These are phyloP conservation scores for Anisognathus igniventris DNA, from an alignment of 2,797 vertebrate genomes.

Conservation along the genomic window DNA sequence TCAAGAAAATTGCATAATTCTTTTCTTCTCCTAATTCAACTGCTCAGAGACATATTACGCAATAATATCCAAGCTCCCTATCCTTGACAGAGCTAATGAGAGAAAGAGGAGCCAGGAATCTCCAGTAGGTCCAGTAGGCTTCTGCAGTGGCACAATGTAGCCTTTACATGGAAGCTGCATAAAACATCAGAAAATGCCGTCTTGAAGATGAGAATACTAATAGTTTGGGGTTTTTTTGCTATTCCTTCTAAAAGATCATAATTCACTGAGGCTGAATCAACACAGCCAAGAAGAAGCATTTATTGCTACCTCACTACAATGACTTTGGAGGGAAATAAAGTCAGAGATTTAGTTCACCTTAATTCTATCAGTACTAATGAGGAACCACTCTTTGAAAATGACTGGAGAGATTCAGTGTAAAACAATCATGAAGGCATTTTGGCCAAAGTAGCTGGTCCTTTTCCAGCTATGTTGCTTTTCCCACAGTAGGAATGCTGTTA, in stretches of 20 bases:
- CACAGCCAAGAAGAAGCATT: not conserved
- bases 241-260: rapidly evolving
- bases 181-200: not conserved
- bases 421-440: not conserved
- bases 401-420: not conserved
- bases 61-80: not conserved
- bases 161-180: not conserved
- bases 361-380: not conserved
- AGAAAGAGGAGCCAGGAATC: not conserved
- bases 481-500: not conserved
- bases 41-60: not conserved
- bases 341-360: not conserved
- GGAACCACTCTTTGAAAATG: rapidly evolving
- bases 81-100: not conserved
- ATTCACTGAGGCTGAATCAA: not conserved
- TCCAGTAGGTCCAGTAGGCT: not conserved
- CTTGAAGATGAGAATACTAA: not conserved
- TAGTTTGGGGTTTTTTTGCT: not conserved
- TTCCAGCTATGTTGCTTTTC: not conserved
- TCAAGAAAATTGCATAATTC: not conserved
- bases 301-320: not conserved
- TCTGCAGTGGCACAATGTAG: not conserved
- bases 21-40: conserved; percentile 15
- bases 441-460: not conserved
- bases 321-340: not conserved